Percentiles rank a stretch among this genome's conserved stretches.
These are phyloP conservation scores for Enteromius treurensis DNA, from an alignment of 2,797 vertebrate species.

Conservation along the genomic window DNA sequence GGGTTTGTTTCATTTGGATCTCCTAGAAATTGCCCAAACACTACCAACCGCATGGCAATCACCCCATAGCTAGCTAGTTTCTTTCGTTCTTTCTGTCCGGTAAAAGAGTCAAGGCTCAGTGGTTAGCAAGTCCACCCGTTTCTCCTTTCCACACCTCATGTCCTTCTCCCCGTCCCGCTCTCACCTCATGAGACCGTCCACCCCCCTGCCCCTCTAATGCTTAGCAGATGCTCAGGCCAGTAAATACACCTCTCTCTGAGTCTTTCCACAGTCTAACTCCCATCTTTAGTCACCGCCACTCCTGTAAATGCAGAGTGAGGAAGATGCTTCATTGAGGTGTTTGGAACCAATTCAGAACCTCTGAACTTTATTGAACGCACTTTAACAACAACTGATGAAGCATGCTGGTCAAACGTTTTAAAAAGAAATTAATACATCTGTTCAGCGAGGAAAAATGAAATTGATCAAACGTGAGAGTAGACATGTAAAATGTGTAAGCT, in stretches of 20 bases:
- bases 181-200: constrained; percentile 20
- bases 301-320: background rate
- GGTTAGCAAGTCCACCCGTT: constrained; percentile 13
- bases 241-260: constrained; percentile 3
- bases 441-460: background rate
- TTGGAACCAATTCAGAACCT: background rate
- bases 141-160: constrained; percentile 20
- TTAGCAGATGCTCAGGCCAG: constrained; percentile 50
- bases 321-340: background rate
- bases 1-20: background rate
- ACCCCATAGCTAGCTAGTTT: background rate
- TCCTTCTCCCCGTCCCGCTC: constrained; percentile 7
- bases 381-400: background rate
- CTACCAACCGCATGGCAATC: background rate
- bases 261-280: background rate
- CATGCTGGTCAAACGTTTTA: background rate
- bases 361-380: background rate
- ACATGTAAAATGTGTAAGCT: background rate
- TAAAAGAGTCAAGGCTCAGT: constrained; percentile 15
- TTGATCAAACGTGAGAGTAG: background rate
- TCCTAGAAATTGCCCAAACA: too few relatives aligned
- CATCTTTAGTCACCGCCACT: background rate
- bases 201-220: constrained; percentile 36
- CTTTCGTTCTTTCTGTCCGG: background rate
- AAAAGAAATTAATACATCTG: background rate